These are phyloP conservation scores for Oncorhynchus tshawytscha DNA, from an alignment of 2,113 vertebrate species.

Conservation along the genomic window DNA sequence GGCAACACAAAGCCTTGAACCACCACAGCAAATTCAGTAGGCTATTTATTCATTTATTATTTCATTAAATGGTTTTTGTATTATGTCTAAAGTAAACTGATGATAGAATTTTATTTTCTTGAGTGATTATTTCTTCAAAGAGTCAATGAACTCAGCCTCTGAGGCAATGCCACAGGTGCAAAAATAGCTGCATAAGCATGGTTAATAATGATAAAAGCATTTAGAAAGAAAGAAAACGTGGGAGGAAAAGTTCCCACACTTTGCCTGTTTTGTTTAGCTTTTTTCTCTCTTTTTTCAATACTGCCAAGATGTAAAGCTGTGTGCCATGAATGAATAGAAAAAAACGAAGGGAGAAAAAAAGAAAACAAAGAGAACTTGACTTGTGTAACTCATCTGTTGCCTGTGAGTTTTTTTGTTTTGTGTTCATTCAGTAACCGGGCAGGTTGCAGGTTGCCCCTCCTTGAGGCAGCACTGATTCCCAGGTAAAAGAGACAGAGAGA, in stretches of 20 bases:
- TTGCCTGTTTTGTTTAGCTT: conserved; percentile 31
- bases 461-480: conserved; percentile 69
- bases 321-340: conserved; percentile 63
- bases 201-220: conserved; percentile 73
- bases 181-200: conserved; percentile 68
- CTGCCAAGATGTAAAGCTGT: conserved; percentile 66
- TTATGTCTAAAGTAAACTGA: conserved; percentile 39
- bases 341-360: conserved; percentile 21
- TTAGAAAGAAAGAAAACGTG: conserved; percentile 65
- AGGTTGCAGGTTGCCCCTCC: conserved; percentile 60
- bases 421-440: conserved; percentile 70
- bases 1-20: neutral
- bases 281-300: conserved; percentile 47
- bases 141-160: conserved; percentile 51
- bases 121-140: conserved; percentile 49
- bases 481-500: conserved; percentile 40
- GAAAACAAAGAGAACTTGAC: conserved; percentile 66
- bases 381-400: conserved; percentile 76
- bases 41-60: conserved; percentile 13
- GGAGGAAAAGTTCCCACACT: conserved; percentile 76
- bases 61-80: conserved; percentile 35
- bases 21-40: neutral
- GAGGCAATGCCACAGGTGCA: conserved; percentile 72
- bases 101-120: neutral
- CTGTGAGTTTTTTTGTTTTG: conserved; percentile 52